phyloP scores from a whole-genome alignment of 2,797 vertebrate species.

The Rallus crepitans region DNA sequence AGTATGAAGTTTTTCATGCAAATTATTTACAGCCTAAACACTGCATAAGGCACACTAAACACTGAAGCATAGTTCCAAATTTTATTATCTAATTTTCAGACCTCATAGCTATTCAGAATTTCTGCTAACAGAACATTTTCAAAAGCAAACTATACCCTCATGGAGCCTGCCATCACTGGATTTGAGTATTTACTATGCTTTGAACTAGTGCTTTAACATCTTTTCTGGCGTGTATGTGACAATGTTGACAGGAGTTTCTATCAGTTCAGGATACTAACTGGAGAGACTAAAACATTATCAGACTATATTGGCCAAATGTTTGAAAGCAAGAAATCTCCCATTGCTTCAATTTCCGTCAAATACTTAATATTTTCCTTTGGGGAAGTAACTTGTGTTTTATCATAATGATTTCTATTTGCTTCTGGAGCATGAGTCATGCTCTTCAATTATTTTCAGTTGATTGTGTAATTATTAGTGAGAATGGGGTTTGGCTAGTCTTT shows the following conservation, averaged over 20 bases:
- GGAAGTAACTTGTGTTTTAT: constrained; percentile 60
- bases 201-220: background rate
- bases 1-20: background rate
- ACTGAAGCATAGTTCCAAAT: background rate
- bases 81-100: background rate
- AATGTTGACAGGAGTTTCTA: background rate
- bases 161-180: background rate
- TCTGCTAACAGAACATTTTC: background rate
- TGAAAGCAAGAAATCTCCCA: constrained; percentile 51
- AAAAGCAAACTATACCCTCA: background rate
- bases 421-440: constrained; percentile 41
- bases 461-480: constrained; percentile 46
- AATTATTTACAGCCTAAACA: background rate
- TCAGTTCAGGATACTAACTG: background rate
- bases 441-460: constrained; percentile 64
- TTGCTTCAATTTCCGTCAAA: constrained; percentile 52
- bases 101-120: background rate
- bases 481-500: background rate
- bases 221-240: background rate
- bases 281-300: background rate
- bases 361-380: constrained; percentile 55
- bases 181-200: background rate
- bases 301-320: background rate
- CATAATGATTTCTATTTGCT: constrained; percentile 61
- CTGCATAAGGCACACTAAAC: background rate